These are phyloP conservation scores for Natrix natrix DNA, from an alignment of 2,797 vertebrate genomes.

Conservation along the genomic window DNA sequence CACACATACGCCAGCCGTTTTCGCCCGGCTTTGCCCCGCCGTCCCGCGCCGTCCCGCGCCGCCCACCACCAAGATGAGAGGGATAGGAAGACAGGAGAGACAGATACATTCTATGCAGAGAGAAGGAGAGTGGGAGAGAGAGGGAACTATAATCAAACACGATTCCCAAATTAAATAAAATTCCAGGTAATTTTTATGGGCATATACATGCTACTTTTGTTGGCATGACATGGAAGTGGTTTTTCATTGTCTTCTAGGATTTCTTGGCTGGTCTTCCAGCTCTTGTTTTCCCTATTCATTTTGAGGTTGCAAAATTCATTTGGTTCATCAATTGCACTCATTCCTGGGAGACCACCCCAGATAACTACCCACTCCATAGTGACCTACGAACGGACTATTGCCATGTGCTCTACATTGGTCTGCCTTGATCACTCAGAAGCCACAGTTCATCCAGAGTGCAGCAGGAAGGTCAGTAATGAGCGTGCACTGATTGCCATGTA, in stretches of 20 bases:
- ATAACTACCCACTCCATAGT: neutral
- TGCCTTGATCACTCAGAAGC: neutral
- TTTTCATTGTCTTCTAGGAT: neutral
- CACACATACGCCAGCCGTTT: no score
- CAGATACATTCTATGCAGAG: neutral
- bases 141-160: neutral
- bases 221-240: neutral
- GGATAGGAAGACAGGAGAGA: no score
- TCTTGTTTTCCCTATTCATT: neutral
- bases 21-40: no score
- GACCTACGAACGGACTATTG: neutral
- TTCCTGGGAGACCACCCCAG: neutral
- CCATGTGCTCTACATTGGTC: neutral
- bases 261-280: neutral
- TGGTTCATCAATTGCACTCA: neutral
- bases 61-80: no score
- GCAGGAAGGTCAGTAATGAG: neutral
- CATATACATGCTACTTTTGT: neutral
- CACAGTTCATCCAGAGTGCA: neutral
- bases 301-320: neutral
- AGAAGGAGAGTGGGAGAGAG: neutral
- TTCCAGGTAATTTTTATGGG: neutral
- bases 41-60: no score
- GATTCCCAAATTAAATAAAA: neutral
- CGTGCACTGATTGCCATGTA: neutral